phyloP scores from a whole-genome alignment of 2,113 vertebrate genomes.

The Siniperca chuatsi region DNA sequence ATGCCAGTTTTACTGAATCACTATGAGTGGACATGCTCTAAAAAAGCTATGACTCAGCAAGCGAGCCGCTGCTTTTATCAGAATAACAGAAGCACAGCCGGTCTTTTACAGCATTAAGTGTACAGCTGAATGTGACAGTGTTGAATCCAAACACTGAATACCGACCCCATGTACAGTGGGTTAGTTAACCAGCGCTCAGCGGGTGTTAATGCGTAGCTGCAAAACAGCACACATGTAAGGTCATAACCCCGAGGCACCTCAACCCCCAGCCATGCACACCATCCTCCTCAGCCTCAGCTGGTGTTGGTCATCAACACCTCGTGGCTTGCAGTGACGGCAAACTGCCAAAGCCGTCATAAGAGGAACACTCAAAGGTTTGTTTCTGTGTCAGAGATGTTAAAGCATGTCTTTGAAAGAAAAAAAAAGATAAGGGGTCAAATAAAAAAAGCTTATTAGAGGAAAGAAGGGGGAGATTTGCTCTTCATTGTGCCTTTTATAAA shows the following conservation, averaged over 20 bases:
- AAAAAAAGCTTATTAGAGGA: constrained; percentile 54
- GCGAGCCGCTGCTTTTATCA: constrained; percentile 39
- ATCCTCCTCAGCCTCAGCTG: constrained; percentile 80
- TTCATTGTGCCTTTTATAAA: constrained; percentile 71
- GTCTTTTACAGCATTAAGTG: constrained; percentile 58
- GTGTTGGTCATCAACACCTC: constrained; percentile 77
- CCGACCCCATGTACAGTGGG: constrained; percentile 5
- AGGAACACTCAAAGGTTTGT: constrained; percentile 66
- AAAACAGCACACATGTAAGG: constrained; percentile 60
- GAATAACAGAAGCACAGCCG: constrained; percentile 58
- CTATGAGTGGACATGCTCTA: constrained; percentile 67
- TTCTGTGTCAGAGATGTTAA: constrained; percentile 35
- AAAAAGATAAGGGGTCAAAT: constrained; percentile 40
- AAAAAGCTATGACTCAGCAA: constrained; percentile 59
- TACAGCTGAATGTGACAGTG: constrained; percentile 44
- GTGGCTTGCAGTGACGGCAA: constrained; percentile 78
- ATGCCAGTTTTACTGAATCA: constrained; percentile 72
- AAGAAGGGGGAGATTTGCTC: constrained; percentile 51
- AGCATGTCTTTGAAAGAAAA: constrained; percentile 7
- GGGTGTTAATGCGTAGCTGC: constrained; percentile 27
- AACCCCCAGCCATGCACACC: constrained; percentile 24
- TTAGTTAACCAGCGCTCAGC: background rate
- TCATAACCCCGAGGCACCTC: constrained; percentile 54
- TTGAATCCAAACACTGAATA: constrained; percentile 18
- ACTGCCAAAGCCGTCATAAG: constrained; percentile 80